Conservation (phyloP, 2,797 vertebrate species). For the Paedocypris micromegethes region DNA sequence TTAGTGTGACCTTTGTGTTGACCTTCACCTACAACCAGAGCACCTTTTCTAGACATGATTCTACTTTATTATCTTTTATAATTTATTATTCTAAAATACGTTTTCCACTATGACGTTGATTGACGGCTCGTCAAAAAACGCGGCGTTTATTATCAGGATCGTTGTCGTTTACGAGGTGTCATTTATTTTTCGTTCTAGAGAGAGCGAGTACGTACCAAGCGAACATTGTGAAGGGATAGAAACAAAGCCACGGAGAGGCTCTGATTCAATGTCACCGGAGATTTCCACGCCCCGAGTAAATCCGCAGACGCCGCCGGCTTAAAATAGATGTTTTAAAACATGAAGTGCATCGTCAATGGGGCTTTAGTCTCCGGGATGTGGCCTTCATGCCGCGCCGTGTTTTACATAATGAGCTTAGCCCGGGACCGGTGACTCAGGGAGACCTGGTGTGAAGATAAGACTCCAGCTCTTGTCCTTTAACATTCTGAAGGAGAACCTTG, state of each 20-base stretch:
- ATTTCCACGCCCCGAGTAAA: slow-evolving; percentile 38
- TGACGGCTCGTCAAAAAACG: too few relatives aligned
- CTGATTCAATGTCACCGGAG: slow-evolving; percentile 44
- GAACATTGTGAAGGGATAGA: slow-evolving; percentile 5
- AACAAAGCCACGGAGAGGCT: slow-evolving; percentile 10
- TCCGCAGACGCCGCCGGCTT: slow-evolving; percentile 40
- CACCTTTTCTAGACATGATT: too few relatives aligned
- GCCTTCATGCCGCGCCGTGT: slow-evolving; percentile 28
- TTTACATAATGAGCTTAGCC: slow-evolving; percentile 51
- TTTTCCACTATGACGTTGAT: too few relatives aligned
- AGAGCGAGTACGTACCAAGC: slow-evolving; percentile 10
- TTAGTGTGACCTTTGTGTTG: too few relatives aligned
- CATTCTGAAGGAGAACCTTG: slow-evolving; percentile 5
- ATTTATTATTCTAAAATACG: too few relatives aligned
- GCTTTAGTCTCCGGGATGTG: slow-evolving; percentile 40
- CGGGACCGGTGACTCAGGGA: slow-evolving; percentile 20
- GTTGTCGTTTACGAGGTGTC: neutral
- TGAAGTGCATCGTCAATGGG: slow-evolving; percentile 50
- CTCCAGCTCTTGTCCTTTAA: slow-evolving; percentile 28
- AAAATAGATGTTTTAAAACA: slow-evolving; percentile 49
- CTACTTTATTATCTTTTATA: too few relatives aligned
- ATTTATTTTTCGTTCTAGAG: slow-evolving; percentile 14
- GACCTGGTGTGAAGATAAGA: slow-evolving; percentile 29
- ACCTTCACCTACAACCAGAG: too few relatives aligned
- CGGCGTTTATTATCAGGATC: too few relatives aligned